phyloP scores from a whole-genome alignment of 2,797 vertebrate species.

The Lemur catta region DNA sequence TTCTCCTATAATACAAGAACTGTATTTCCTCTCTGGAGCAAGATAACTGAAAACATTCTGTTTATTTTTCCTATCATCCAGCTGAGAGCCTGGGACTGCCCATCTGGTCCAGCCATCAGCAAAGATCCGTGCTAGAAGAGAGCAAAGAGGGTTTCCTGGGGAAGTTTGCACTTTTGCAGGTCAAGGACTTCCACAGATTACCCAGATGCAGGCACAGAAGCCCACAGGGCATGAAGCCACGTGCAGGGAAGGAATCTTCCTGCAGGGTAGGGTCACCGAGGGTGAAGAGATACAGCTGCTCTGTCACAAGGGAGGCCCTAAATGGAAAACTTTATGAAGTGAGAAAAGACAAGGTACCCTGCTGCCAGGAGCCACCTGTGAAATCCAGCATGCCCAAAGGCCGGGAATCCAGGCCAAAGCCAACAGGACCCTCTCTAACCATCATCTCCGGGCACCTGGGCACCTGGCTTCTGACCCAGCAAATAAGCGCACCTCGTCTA shows the following conservation, averaged over 20 bases:
- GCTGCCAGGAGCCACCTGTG: slow-evolving; percentile 67
- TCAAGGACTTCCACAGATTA: background rate
- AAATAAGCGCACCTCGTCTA: slow-evolving; percentile 54
- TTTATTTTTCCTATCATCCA: background rate
- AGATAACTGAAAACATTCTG: background rate
- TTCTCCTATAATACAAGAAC: background rate
- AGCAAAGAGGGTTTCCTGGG: background rate
- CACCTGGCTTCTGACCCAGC: slow-evolving; percentile 48
- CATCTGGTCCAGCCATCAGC: background rate
- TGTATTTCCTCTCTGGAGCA: background rate
- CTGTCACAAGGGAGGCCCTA: background rate
- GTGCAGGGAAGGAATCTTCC: background rate
- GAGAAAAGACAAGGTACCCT: slow-evolving; percentile 53
- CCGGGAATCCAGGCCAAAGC: slow-evolving; percentile 58
- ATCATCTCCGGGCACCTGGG: slow-evolving; percentile 74
- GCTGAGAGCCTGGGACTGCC: background rate
- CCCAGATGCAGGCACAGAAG: background rate
- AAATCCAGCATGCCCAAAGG: slow-evolving; percentile 26
- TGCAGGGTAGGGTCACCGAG: slow-evolving; percentile 19
- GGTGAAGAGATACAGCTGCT: slow-evolving; percentile 61
- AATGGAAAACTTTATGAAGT: slow-evolving; percentile 68
- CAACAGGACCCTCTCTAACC: slow-evolving; percentile 60
- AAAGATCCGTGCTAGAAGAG: background rate
- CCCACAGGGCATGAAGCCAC: background rate
- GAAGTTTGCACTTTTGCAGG: background rate